phyloP scores from a whole-genome alignment of 2,888 invertebrate genomes.

The Lasioglossum oenotherae region DNA sequence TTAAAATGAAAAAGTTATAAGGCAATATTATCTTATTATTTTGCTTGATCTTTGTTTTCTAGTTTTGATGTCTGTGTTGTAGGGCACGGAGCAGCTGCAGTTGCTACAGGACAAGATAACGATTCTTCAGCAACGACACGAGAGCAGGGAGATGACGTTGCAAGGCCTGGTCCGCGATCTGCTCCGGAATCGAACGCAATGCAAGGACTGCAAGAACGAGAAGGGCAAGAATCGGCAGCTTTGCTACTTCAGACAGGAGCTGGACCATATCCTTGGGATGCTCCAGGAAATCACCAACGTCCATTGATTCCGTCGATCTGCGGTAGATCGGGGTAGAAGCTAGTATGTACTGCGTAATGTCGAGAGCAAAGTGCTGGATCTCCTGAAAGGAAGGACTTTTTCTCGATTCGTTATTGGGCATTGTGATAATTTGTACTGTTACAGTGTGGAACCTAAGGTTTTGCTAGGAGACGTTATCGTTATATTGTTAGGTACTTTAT shows the following conservation, averaged over 20 bases:
- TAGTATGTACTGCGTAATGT: conserved; percentile 21
- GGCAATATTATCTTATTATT: background rate
- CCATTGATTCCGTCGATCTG: conserved; percentile 61
- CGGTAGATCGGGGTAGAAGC: background rate
- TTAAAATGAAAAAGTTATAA: background rate
- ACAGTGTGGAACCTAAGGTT: conserved; percentile 16
- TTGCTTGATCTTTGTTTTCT: background rate
- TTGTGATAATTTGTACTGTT: conserved; percentile 63
- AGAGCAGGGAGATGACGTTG: conserved; percentile 81
- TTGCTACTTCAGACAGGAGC: conserved; percentile 81
- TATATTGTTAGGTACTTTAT: conserved; percentile 34
- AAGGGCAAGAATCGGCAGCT: conserved; percentile 78
- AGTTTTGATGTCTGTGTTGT: conserved; percentile 39
- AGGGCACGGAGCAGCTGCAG: conserved; percentile 81
- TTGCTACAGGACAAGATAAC: conserved; percentile 81
- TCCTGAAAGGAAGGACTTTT: conserved; percentile 9
- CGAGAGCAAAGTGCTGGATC: conserved; percentile 14
- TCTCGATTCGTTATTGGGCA: conserved; percentile 54
- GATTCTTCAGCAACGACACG: conserved; percentile 82
- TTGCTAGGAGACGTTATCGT: conserved; percentile 22
- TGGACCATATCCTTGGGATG: conserved; percentile 82
- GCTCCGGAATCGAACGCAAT: conserved; percentile 79
- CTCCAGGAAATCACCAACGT: conserved; percentile 81
- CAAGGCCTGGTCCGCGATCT: conserved; percentile 81
- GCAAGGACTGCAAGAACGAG: conserved; percentile 79